phyloP scores from a whole-genome alignment of 1,140 invertebrate species.

The Ridgeia piscesae region DNA sequence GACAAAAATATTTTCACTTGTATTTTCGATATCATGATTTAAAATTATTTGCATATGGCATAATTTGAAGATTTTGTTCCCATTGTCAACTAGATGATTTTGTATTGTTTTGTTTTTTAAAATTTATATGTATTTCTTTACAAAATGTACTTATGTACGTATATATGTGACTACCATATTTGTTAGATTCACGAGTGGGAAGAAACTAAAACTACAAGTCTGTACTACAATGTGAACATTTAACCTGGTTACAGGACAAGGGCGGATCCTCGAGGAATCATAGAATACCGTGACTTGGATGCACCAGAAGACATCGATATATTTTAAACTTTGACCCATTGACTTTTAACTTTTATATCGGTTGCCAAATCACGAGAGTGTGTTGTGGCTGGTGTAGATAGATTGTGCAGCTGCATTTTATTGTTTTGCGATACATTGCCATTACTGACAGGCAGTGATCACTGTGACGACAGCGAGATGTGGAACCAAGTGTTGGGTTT shows the following conservation, averaged over 20 bases:
- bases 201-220: not conserved
- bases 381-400: not conserved
- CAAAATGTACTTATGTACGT: not conserved
- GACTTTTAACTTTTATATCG: not conserved
- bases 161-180: not conserved
- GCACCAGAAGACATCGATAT: conserved; percentile 72
- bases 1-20: no score
- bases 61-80: not conserved
- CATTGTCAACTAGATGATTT: not conserved
- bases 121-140: not conserved
- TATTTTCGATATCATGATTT: no score
- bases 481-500: not conserved
- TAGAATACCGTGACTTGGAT: conserved; percentile 83
- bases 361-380: not conserved
- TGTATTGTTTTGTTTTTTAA: not conserved
- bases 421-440: not conserved
- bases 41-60: not conserved
- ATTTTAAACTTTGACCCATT: conserved; percentile 34
- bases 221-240: not conserved
- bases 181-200: not conserved
- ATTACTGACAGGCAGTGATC: not conserved
- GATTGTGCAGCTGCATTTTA: not conserved
- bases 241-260: conserved; percentile 44
- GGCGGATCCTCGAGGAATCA: conserved; percentile 67
- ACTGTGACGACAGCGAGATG: not conserved